These are phyloP conservation scores for Neomorphus geoffroyi DNA, from an alignment of 2,797 vertebrate genomes.

Conservation along the genomic window DNA sequence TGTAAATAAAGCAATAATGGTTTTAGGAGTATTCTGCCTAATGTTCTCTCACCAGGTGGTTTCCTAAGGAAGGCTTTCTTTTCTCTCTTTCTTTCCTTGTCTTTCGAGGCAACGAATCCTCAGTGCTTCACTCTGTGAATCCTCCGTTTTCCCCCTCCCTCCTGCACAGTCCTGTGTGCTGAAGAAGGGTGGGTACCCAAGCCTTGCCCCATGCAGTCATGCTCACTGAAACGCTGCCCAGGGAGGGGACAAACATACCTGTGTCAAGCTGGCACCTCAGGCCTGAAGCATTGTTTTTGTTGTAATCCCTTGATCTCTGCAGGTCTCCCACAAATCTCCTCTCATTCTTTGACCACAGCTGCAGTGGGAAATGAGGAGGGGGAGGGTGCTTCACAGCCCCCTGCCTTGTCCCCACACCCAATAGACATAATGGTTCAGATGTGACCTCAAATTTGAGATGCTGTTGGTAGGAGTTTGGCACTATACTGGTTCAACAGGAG, in stretches of 20 bases:
- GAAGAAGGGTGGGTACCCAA: not conserved
- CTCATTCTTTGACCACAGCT: not conserved
- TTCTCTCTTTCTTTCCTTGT: not conserved
- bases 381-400: not conserved
- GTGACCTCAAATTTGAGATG: not conserved
- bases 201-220: not conserved
- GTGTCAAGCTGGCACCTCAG: not conserved
- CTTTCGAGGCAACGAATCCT: not conserved
- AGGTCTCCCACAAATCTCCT: not conserved
- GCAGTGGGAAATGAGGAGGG: not conserved
- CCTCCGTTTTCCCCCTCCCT: not conserved
- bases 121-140: not conserved
- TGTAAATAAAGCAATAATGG: not conserved
- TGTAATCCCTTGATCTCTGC: accelerated
- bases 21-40: not conserved
- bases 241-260: not conserved
- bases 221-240: not conserved
- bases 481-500: not conserved
- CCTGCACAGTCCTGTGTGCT: not conserved
- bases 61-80: not conserved
- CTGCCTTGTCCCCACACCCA: not conserved
- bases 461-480: not conserved
- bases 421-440: not conserved
- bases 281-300: not conserved
- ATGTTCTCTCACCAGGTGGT: not conserved